phyloP scores from a whole-genome alignment of 1,140 invertebrate genomes.

The Magallana ariakensis region DNA sequence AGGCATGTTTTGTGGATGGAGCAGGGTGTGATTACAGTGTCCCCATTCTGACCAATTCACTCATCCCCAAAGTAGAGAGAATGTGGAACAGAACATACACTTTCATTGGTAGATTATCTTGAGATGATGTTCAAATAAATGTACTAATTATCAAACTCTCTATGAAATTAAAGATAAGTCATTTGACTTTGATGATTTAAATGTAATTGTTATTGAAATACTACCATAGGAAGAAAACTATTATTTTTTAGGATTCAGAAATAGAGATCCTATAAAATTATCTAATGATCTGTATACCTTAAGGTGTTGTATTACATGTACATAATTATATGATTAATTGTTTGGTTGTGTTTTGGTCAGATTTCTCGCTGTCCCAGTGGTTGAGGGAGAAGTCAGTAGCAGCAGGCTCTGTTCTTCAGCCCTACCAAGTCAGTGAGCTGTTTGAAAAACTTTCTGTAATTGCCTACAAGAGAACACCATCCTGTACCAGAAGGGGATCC shows the following conservation, averaged over 20 bases:
- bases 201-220: too few species aligned
- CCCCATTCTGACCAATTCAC: conserved; percentile 26
- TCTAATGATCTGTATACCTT: too few species aligned
- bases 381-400: conserved; percentile 8
- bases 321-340: too few species aligned
- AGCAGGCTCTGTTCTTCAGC: not conserved
- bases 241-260: too few species aligned
- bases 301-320: too few species aligned
- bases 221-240: too few species aligned
- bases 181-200: too few species aligned
- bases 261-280: too few species aligned
- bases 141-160: too few species aligned
- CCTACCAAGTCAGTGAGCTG: conserved; percentile 29
- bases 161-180: too few species aligned
- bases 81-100: conserved; percentile 41
- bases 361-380: conserved; percentile 23
- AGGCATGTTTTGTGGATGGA: conserved; percentile 26
- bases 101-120: not conserved
- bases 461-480: not conserved
- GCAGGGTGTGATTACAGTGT: not conserved
- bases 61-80: conserved; percentile 40
- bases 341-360: not conserved
- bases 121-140: too few species aligned
- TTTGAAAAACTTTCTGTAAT: conserved; percentile 24
- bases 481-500: conserved; percentile 5